Conservation (phyloP, 2,113 vertebrate species). For the Crotophaga sulcirostris region DNA sequence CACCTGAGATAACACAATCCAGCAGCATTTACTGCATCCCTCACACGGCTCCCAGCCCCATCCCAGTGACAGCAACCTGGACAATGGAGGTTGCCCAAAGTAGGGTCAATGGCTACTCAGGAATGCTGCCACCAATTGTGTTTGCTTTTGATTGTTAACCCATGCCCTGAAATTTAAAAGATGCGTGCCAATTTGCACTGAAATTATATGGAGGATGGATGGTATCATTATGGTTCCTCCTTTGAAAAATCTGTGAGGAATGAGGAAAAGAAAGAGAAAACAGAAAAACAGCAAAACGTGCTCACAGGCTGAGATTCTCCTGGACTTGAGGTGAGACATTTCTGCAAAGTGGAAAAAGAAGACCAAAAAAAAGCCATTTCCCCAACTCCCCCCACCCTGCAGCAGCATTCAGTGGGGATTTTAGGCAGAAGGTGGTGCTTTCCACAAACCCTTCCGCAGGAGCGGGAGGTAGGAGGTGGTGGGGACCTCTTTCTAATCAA, state of each 20-base stretch:
- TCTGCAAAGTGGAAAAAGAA: not conserved
- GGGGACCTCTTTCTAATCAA: constrained; percentile 7
- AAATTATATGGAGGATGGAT: not conserved
- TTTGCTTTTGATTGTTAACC: not conserved
- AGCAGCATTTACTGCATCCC: accelerated
- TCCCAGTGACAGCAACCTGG: not conserved
- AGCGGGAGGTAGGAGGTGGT: not conserved
- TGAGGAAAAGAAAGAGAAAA: not conserved
- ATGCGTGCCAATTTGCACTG: not conserved
- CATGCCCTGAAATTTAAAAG: not conserved
- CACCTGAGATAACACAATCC: not conserved
- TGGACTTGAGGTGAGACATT: not conserved
- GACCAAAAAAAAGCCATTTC: not conserved
- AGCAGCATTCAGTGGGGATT: not conserved
- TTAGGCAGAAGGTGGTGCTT: not conserved
- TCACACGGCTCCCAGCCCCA: not conserved
- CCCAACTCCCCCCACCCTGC: not conserved
- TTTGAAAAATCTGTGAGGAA: not conserved
- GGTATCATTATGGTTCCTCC: not conserved
- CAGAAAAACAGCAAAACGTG: accelerated
- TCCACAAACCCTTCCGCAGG: not conserved
- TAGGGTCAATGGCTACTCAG: not conserved
- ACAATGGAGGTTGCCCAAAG: not conserved
- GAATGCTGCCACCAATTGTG: accelerated
- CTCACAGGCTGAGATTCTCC: not conserved